These are phyloP conservation scores for Paracyprichromis sp. DNA, from an alignment of 2,113 vertebrate genomes.

Conservation along the genomic window DNA sequence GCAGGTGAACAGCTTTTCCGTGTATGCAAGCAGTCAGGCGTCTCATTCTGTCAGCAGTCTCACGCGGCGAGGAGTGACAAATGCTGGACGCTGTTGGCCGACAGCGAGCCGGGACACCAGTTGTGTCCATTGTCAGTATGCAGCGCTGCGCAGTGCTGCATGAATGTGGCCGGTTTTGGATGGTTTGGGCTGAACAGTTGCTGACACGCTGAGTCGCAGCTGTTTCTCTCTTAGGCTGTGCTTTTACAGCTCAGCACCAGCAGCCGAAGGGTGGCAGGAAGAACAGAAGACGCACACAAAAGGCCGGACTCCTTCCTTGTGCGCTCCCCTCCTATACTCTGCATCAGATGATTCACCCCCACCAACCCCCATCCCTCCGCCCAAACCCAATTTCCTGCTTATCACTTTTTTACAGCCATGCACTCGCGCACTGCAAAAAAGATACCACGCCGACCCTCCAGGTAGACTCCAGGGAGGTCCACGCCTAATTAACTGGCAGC, in stretches of 20 bases:
- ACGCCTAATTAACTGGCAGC: slow-evolving; percentile 50
- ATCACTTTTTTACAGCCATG: slow-evolving; percentile 10
- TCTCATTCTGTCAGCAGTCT: neutral
- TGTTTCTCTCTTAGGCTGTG: neutral
- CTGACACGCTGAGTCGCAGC: slow-evolving; percentile 30
- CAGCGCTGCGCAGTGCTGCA: neutral
- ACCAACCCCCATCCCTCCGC: neutral
- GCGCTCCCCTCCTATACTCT: neutral
- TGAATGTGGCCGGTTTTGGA: slow-evolving; percentile 1
- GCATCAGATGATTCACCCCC: neutral
- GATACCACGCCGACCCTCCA: slow-evolving; percentile 44
- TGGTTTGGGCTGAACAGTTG: slow-evolving; percentile 3
- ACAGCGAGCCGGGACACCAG: slow-evolving; percentile 1
- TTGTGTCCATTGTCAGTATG: slow-evolving; percentile 9
- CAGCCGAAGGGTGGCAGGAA: neutral
- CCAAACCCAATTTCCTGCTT: neutral
- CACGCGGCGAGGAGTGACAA: neutral
- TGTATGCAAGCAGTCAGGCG: neutral
- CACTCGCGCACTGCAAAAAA: neutral
- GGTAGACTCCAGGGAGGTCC: slow-evolving; percentile 67
- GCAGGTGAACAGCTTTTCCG: neutral
- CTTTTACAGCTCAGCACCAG: slow-evolving; percentile 16
- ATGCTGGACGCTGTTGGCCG: neutral
- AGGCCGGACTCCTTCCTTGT: slow-evolving; percentile 1
- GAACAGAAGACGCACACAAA: slow-evolving; percentile 5